Base-by-base conservation (phyloP, 2,797 vertebrate species). In the Cirrhinus mrigala region DNA sequence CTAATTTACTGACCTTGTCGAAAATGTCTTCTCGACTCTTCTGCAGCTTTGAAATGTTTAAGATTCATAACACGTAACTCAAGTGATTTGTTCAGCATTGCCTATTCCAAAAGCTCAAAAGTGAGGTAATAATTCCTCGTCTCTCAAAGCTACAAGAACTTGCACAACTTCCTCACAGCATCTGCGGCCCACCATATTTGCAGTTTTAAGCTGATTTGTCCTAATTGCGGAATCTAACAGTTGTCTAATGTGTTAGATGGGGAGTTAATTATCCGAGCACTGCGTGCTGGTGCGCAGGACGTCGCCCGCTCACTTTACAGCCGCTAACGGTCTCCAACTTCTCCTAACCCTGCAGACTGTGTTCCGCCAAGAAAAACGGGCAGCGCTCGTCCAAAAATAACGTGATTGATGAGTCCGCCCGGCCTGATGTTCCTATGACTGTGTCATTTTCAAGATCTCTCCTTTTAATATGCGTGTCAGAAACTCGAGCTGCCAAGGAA, bases 211-310 rank as follows among this genome's bases (percentile, higher is more conserved):
- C 76, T 80, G 58, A 81, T 88, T 87, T 83, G 74, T 87, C 58
- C 81, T 83, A 84, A 88, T 89, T 81, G 83, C 18, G 24, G 78
- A 81, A 86, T 87, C 68, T 84, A 82, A 80, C 84, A 79, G 75
- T 84, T 81, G 77, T 84, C 58, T 74, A 80, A 87, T 83, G 77
- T 80, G 56, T 84, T 66, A 60, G 84, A 84, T 77, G 79, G 58
- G 62, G 37, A 86, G 85, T 85, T 88, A 87, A 88, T 89, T 89
- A 87, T 62, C 78, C 60, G 24, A 87, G 81, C 58, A 29, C 52
- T n/a, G 62, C 14, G 56, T 87, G 77, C 81, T 78, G 82, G 70
- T 44, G 64, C 66, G 66, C 40, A 77, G 18, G 14, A 24, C 52
- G 12, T 33, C 6, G 33, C 15, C 2, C 8, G 14, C 27, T 76